A percentile compares a stretch with the other conserved stretches of the same genome.
Evolutionary conservation across 2,113 vertebrate genomes (phyloP).

Genomic region (Myanophis thanlyinensis): DNA sequence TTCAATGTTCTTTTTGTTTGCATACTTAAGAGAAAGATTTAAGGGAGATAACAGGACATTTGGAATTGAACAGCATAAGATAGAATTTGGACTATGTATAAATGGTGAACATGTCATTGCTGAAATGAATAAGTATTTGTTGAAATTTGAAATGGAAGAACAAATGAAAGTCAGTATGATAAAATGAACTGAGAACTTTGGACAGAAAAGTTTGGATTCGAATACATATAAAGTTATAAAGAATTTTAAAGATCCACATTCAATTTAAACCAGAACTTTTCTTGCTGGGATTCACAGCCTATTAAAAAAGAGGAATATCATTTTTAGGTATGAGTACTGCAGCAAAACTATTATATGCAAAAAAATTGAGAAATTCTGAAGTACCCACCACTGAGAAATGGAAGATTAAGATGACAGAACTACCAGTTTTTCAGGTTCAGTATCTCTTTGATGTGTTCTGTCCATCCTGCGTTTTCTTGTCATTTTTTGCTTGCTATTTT

Average conservation of each 20-base stretch:
- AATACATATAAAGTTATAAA: neutral
- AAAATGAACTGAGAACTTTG: neutral
- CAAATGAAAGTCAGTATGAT: neutral
- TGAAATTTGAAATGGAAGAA: neutral
- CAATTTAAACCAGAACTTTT: neutral
- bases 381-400: neutral
- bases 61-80: neutral
- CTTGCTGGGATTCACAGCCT: neutral
- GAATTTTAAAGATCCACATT: neutral
- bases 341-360: neutral
- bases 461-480: neutral
- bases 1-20: no score
- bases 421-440: neutral
- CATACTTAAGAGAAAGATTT: no score
- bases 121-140: neutral
- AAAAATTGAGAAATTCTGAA: neutral
- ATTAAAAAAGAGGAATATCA: neutral
- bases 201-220: neutral
- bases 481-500: neutral
- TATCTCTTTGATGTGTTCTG: neutral
- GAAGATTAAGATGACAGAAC: neutral
- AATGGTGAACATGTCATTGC: neutral
- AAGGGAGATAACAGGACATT: neutral
- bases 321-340: neutral
- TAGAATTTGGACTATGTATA: neutral